Base-by-base conservation (phyloP, 2,113 vertebrate genomes). In the Vidua macroura region DNA sequence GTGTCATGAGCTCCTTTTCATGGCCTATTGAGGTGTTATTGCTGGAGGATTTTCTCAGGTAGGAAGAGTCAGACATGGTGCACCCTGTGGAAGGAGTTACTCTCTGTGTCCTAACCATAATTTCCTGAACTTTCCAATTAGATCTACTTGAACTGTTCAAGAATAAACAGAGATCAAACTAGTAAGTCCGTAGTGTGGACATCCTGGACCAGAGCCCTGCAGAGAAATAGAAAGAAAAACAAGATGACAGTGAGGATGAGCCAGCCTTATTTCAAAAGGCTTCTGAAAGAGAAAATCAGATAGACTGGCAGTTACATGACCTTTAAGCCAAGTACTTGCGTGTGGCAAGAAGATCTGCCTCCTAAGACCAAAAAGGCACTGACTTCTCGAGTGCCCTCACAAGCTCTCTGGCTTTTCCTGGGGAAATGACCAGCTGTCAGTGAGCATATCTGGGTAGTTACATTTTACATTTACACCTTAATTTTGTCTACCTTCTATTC, bases 221-320 rank as follows among this genome's bases (percentile, higher is more conserved):
- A 88, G 75, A 93, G 72, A 93, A 90, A 88, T 6, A 85, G 66
- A 75, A 91, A 83, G 72, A 56, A 60, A 88, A 88, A 52, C n/a
- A 92, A 84, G 21, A 77, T 81, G 58, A 80, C 67, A 92, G n/a
- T n/a, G 19, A 83, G 51, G n/a, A 69, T 69, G 19, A 88, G 11
- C 22, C 41, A 86, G 28, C 7, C 28, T 52, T 48, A 51, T 69
- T 95, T 93, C 76, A 69, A 83, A 83, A 86, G n/a, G 44, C 28
- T 88, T 62, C 63, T 83, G 44, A 92, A 78, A 62, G 30, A 82
- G 48, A 78, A 92, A 83, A 94, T 82, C 53, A 56, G n/a, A 73
- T 23, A 85, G 53, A 51, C 58, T 85, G 46, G 41, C 53, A 82
- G 31, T n/a, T 91, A 53, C 43, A 15, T 88, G 85, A 80, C 72